Conservation (phyloP, 2,113 vertebrate species). For the Microcebus jonahi region DNA sequence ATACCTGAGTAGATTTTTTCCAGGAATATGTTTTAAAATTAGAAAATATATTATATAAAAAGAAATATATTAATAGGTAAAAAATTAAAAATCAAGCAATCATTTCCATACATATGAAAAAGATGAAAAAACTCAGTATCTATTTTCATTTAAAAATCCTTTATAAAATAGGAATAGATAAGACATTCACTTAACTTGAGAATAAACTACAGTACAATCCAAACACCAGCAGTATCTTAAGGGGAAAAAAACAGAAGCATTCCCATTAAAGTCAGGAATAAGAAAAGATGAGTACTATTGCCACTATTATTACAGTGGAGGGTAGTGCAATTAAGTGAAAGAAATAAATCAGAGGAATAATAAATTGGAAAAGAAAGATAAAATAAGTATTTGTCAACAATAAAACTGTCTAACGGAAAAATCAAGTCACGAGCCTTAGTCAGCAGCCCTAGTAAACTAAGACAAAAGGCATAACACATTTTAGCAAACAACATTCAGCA, state of each 20-base stretch:
- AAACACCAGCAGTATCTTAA: background rate
- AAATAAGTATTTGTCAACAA: constrained; percentile 4
- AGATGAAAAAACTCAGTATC: background rate
- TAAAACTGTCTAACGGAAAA: constrained; percentile 19
- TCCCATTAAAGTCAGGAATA: constrained; percentile 12
- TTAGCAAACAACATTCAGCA: background rate
- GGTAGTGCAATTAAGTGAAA: background rate
- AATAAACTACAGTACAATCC: constrained; percentile 1
- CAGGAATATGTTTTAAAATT: background rate
- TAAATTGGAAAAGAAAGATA: background rate
- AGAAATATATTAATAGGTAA: background rate
- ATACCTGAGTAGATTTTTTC: background rate
- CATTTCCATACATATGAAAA: background rate
- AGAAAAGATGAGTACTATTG: background rate
- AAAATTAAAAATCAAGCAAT: constrained; percentile 8
- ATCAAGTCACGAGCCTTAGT: background rate
- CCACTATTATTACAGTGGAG: background rate
- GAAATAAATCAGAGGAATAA: background rate
- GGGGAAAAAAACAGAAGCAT: background rate
- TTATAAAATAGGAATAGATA: background rate
- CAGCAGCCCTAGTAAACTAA: background rate
- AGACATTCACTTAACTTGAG: background rate
- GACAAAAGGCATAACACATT: background rate
- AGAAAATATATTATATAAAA: background rate
- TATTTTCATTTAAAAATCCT: constrained; percentile 14